Percentiles rank a stretch among this genome's conserved stretches.
Conservation (phyloP, 2,888 invertebrate species). For the Hirudinaria manillensis region DNA sequence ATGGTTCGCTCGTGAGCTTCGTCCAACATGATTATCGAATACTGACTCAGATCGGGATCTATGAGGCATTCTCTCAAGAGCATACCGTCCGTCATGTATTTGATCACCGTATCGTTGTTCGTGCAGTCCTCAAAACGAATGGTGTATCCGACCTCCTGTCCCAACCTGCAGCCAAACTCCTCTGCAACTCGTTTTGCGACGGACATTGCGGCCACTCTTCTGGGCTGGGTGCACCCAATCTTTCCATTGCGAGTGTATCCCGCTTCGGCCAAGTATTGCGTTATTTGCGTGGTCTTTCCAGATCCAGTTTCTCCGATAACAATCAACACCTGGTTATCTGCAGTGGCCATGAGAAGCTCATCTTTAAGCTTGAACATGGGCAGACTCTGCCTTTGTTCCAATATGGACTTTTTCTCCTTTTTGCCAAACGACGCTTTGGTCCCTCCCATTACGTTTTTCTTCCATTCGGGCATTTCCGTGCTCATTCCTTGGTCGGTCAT, state of each 20-base stretch:
- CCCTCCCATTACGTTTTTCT: constrained; percentile 93
- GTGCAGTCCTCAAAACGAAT: constrained; percentile 99
- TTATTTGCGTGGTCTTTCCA: constrained; percentile 98
- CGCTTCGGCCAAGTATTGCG: constrained; percentile 91
- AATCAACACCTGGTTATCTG: constrained; percentile 87
- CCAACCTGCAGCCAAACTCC: constrained; percentile 92
- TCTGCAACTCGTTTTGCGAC: constrained; percentile 96
- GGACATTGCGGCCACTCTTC: constrained; percentile 84
- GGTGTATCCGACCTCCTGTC: constrained; percentile 94
- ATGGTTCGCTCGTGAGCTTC: constrained; percentile 98
- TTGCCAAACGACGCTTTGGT: constrained; percentile 96
- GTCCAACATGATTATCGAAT: constrained; percentile 96
- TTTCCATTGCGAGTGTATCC: constrained; percentile 84
- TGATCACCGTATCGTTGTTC: constrained; percentile 93
- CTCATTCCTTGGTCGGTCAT: constrained; percentile 64
- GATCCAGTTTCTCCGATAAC: constrained; percentile 95
- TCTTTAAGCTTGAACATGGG: constrained; percentile 94
- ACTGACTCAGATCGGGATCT: constrained; percentile 80
- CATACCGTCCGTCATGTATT: constrained; percentile 99
- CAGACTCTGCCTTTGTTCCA: constrained; percentile 89
- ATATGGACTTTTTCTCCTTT: constrained; percentile 83
- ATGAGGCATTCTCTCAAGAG: constrained; percentile 90
- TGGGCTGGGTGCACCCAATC: constrained; percentile 61
- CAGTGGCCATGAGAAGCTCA: constrained; percentile 86
- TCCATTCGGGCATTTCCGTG: constrained; percentile 92